Percentiles rank a stretch among this genome's conserved stretches.
Conservation (phyloP, 2,797 vertebrate genomes). For the Danio jaintianensis region DNA sequence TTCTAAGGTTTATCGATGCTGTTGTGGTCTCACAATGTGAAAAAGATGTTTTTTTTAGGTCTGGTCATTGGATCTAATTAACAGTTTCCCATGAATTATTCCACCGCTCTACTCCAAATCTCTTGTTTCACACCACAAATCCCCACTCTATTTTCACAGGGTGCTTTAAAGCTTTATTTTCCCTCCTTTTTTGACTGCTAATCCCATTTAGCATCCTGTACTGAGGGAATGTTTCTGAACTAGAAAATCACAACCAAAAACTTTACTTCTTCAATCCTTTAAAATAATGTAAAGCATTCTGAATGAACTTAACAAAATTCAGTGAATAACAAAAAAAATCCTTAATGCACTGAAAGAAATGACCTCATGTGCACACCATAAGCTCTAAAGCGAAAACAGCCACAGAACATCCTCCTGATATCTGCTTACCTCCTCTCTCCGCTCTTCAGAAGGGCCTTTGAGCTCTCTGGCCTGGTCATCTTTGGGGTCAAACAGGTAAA, state of each 20-base stretch:
- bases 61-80: not conserved
- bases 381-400: not conserved
- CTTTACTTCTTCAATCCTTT: not conserved
- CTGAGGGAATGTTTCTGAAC: not conserved
- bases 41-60: not conserved
- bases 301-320: too few relatives aligned
- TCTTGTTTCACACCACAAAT: not conserved
- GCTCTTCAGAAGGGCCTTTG: slow-evolving; percentile 94
- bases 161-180: not conserved
- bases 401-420: not conserved
- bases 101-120: not conserved
- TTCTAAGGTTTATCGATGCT: not conserved
- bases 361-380: not conserved
- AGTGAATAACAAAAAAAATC: not conserved
- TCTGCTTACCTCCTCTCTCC: slow-evolving; percentile 88
- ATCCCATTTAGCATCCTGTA: not conserved
- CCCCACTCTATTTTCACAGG: not conserved
- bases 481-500: slow-evolving; percentile 97
- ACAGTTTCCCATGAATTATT: slow-evolving; percentile 7
- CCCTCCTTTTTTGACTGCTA: not conserved
- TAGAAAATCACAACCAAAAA: not conserved
- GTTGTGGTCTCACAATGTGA: slow-evolving; percentile 6
- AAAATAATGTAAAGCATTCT: not conserved
- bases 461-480: slow-evolving; percentile 95
- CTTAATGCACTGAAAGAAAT: not conserved